A percentile compares a stretch with the other conserved stretches of the same genome.
Evolutionary conservation across 2,888 invertebrate species (phyloP).

Genomic region (Acrobeloides nanus): DNA sequence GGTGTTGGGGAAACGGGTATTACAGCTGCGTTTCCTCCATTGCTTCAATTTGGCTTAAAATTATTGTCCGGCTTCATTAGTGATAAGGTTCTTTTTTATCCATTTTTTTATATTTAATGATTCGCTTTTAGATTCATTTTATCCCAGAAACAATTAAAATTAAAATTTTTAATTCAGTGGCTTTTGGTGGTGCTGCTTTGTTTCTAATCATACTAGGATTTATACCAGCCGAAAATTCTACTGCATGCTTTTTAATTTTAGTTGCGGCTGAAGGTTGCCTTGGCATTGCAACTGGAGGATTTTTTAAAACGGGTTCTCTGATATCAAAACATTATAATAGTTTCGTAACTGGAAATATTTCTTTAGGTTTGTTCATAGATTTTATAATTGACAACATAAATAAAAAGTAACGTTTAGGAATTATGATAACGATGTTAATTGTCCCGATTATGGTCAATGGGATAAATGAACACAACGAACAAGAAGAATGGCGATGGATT

Average conservation of each 20-base stretch:
- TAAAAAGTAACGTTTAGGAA: constrained; percentile 14
- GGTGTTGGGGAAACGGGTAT: constrained; percentile 44
- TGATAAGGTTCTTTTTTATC: constrained; percentile 33
- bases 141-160: constrained; percentile 44
- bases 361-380: constrained; percentile 27
- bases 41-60: constrained; percentile 46
- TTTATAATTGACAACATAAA: neutral
- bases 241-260: constrained; percentile 20
- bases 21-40: constrained; percentile 50
- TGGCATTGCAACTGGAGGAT: constrained; percentile 45
- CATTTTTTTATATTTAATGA: too few species aligned
- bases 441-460: constrained; percentile 34
- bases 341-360: constrained; percentile 51
- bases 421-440: constrained; percentile 26
- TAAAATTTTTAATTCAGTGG: constrained; percentile 46
- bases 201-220: constrained; percentile 40
- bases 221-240: constrained; percentile 25
- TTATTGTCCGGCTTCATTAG: constrained; percentile 37
- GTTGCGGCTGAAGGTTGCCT: constrained; percentile 27
- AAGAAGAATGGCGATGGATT: constrained; percentile 31
- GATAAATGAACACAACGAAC: constrained; percentile 21
- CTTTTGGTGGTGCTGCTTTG: constrained; percentile 39
- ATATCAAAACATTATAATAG: constrained; percentile 47
- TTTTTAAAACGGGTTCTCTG: constrained; percentile 47
- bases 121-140: constrained; percentile 19